Evolutionary conservation across 2,113 vertebrate species (phyloP).

Genomic region (Coracopsis vasa): DNA sequence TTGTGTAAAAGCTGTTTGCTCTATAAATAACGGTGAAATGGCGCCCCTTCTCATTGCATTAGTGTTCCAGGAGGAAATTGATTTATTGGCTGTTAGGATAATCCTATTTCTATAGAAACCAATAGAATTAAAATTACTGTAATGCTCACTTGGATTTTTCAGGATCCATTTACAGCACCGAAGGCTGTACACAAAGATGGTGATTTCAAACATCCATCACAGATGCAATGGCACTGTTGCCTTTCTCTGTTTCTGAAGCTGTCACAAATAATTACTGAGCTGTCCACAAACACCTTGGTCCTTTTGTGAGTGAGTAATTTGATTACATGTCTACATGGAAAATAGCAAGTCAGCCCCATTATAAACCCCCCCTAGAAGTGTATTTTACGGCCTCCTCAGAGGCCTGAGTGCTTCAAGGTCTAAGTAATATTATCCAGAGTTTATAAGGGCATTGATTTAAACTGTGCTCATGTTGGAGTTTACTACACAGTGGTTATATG

Average conservation of each 20-base stretch:
- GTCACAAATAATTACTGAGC: slow-evolving; percentile 19
- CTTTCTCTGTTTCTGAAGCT: background rate
- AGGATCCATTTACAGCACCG: background rate
- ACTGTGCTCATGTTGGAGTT: background rate
- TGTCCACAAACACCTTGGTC: background rate
- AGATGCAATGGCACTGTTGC: background rate
- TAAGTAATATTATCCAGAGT: background rate
- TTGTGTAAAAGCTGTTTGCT: slow-evolving; percentile 55
- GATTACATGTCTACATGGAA: slow-evolving; percentile 1
- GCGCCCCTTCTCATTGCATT: slow-evolving; percentile 12
- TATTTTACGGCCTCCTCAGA: background rate
- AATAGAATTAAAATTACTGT: slow-evolving; percentile 18
- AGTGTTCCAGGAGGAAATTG: background rate
- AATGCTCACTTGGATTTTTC: background rate
- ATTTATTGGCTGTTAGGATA: slow-evolving; percentile 55
- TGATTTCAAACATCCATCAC: slow-evolving; percentile 9
- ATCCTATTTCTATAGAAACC: slow-evolving; percentile 18
- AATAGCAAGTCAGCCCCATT: background rate
- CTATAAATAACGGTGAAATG: slow-evolving; percentile 37
- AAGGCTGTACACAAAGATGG: background rate
- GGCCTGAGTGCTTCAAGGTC: background rate
- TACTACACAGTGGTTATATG: background rate
- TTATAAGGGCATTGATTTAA: slow-evolving; percentile 3
- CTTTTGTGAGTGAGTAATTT: slow-evolving; percentile 19
- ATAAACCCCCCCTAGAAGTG: background rate